Evolutionary conservation across 1,140 invertebrate species (phyloP).

Genomic region (Drosophila mauritiana): DNA sequence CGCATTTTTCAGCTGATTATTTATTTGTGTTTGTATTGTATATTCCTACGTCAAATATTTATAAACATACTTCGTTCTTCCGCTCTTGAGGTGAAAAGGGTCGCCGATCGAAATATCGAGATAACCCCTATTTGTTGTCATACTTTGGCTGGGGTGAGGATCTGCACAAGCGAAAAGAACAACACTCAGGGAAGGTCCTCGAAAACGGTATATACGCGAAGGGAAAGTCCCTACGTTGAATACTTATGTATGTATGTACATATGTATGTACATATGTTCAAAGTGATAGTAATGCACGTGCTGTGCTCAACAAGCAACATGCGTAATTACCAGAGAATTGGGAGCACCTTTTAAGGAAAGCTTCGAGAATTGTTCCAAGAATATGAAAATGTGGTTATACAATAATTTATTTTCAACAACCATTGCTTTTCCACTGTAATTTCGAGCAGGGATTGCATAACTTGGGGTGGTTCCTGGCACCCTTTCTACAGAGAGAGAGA

Average conservation of each 20-base stretch:
- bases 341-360: too few species aligned
- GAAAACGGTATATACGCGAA: conserved; percentile 5
- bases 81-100: neutral
- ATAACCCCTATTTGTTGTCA: conserved; percentile 2
- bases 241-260: neutral
- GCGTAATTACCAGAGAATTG: too few species aligned
- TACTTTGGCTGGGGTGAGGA: conserved; percentile 13
- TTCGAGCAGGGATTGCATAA: neutral
- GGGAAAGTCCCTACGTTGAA: neutral
- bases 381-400: too few species aligned
- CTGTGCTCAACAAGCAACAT: too few species aligned
- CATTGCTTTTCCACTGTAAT: neutral
- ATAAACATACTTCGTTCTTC: neutral
- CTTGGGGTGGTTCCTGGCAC: conserved; percentile 9
- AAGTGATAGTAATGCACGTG: neutral
- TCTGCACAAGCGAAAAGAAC: conserved; percentile 13
- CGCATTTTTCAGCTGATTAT: neutral
- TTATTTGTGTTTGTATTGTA: neutral
- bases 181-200: conserved; percentile 13
- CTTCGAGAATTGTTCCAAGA: neutral
- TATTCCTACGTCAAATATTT: neutral
- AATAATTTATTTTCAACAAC: neutral
- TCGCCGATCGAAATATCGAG: conserved; percentile 4
- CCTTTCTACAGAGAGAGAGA: conserved; percentile 2
- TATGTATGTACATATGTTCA: too few species aligned